Evolutionary conservation across 2,888 invertebrate genomes (phyloP), one percentile per base, ranked within the genome.

Genomic region (Aphodius sticticus): DNA sequence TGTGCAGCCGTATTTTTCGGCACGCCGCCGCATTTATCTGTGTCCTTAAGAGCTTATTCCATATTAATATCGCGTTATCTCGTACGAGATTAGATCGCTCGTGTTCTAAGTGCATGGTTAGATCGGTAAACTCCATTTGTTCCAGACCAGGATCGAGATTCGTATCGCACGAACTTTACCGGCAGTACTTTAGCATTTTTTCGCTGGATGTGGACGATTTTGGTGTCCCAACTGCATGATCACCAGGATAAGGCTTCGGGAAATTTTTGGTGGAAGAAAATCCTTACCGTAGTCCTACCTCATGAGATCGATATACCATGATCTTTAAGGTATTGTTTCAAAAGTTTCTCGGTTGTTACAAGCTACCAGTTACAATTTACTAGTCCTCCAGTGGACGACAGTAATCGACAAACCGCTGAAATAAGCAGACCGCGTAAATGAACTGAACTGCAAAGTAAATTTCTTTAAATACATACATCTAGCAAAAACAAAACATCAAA

Each of bases 41-140:
- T 77, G 78, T 80, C 81, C 77, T 76, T 81, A 80, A 80, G 81
- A 79, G 79, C 81, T 77, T 77, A 77, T 79, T 82, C 81, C 82
- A 81, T 83, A 84, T 83, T 84, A 84, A 84, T 83, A 83, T 83
- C 80, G 81, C 82, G 82, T 83, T 84, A 84, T 83, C 84, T 82
- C 76, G 71, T 80, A 76, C 70, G 78, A 83, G 84, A 84, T 84
- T 84, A 83, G 80, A 84, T 83, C 83, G 82, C 81, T 84, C 84
- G 83, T 83, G 84, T 81, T 79, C 78, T 79, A 81, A 82, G 80
- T 80, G 78, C 80, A 82, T 79, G 81, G 53, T 80, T 82, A 81
- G 81, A 81, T 80, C 69, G 77, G 78, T 78, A 79, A 77, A 72
- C 70, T 70, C 81, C 80, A 80, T 81, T 81, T 78, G 76, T 81